A percentile compares a stretch with the other conserved stretches of the same genome.
These are phyloP conservation scores for Meloidogyne floridensis DNA, from an alignment of 1,140 invertebrate species.

Conservation along the genomic window DNA sequence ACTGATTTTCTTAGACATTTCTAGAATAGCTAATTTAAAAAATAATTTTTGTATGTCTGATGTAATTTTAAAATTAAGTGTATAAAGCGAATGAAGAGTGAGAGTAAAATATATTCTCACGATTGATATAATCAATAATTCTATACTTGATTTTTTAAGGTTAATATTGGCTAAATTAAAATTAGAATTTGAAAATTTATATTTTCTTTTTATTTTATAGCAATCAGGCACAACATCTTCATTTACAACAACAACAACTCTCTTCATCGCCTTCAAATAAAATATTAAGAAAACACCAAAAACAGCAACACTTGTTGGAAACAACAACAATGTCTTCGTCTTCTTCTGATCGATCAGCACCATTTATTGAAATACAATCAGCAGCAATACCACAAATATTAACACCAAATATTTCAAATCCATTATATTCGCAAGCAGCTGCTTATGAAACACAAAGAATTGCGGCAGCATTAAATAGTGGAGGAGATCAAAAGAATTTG, in stretches of 20 bases:
- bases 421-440: conserved; percentile 23
- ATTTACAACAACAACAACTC: neutral
- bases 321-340: neutral
- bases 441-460: conserved; percentile 6
- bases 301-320: neutral
- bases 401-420: conserved; percentile 23
- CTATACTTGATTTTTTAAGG: neutral
- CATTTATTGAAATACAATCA: conserved; percentile 12
- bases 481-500: neutral
- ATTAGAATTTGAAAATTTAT: too few relatives aligned
- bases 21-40: too few relatives aligned
- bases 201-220: neutral
- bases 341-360: neutral
- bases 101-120: too few relatives aligned
- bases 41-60: too few relatives aligned
- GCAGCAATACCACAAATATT: conserved; percentile 21
- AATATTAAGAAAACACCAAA: neutral
- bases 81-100: too few relatives aligned
- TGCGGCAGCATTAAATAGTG: neutral
- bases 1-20: too few relatives aligned
- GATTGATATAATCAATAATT: neutral
- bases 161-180: too few relatives aligned
- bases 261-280: neutral
- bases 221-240: neutral
- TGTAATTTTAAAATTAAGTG: too few relatives aligned